phyloP scores from a whole-genome alignment of 2,888 invertebrate genomes.

The Allolobophora icterica region DNA sequence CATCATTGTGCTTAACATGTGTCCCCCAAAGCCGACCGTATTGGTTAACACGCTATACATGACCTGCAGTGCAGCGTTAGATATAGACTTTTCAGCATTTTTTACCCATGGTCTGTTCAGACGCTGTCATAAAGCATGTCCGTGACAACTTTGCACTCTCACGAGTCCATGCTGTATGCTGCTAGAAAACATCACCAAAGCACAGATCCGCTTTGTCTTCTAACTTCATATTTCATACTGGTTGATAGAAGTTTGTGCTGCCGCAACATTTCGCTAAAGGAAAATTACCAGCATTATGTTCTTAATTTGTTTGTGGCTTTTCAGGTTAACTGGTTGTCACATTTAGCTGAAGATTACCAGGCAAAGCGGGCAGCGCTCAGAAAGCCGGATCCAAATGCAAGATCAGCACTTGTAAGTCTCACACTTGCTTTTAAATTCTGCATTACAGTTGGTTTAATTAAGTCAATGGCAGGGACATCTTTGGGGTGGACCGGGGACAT shows the following conservation, averaged over 20 bases:
- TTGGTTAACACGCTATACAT: too few relatives aligned
- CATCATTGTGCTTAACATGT: too few relatives aligned
- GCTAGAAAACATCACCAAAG: background rate
- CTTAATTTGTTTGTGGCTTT: background rate
- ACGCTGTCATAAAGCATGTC: too few relatives aligned
- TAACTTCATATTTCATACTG: background rate
- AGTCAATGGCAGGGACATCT: too few relatives aligned
- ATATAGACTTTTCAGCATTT: too few relatives aligned
- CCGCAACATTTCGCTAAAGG: background rate
- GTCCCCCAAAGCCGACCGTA: too few relatives aligned
- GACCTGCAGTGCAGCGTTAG: too few relatives aligned
- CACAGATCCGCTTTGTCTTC: background rate
- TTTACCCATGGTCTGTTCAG: too few relatives aligned
- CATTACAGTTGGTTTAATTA: background rate
- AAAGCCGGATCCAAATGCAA: background rate
- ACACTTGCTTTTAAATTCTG: background rate
- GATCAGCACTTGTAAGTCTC: constrained; percentile 10
- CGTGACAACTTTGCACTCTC: too few relatives aligned
- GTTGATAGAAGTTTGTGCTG: background rate
- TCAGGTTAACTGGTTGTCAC: background rate
- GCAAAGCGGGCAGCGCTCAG: background rate
- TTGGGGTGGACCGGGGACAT: too few relatives aligned
- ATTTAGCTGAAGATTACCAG: background rate
- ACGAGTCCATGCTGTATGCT: background rate
- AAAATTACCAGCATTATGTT: background rate